Evolutionary conservation across 2,888 invertebrate species (phyloP).

Genomic region (Polietes domitor): DNA sequence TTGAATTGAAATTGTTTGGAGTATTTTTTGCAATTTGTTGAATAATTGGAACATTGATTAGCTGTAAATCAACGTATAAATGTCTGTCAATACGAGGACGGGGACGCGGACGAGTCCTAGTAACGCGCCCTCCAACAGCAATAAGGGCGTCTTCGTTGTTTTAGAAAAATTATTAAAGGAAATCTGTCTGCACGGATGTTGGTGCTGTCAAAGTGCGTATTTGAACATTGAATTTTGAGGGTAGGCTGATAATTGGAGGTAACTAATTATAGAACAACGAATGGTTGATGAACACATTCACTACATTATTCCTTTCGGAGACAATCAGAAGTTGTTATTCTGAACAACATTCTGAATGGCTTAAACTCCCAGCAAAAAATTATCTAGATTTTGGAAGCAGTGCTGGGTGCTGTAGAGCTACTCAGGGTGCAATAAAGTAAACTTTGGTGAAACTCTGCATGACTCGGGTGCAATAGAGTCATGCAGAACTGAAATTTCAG

Average conservation of each 20-base stretch:
- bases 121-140: not conserved
- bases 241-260: not conserved
- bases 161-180: not conserved
- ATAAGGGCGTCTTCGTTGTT: slow-evolving; percentile 4
- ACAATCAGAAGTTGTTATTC: no score
- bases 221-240: not conserved
- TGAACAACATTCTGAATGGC: no score
- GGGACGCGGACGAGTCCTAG: not conserved
- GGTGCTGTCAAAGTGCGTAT: not conserved
- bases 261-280: not conserved
- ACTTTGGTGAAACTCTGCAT: no score
- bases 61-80: slow-evolving; percentile 68
- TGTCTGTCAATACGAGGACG: slow-evolving; percentile 59
- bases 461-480: no score
- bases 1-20: slow-evolving; percentile 43
- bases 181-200: not conserved
- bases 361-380: no score
- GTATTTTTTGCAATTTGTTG: slow-evolving; percentile 55
- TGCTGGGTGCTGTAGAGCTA: no score
- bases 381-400: no score
- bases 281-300: no score
- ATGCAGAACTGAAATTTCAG: no score
- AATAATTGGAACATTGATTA: slow-evolving; percentile 70
- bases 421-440: no score
- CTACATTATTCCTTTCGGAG: no score